Evolutionary conservation across 1,140 invertebrate genomes (phyloP), one percentile per base, ranked within the genome.

Genomic region (Trichoplusia ni): DNA sequence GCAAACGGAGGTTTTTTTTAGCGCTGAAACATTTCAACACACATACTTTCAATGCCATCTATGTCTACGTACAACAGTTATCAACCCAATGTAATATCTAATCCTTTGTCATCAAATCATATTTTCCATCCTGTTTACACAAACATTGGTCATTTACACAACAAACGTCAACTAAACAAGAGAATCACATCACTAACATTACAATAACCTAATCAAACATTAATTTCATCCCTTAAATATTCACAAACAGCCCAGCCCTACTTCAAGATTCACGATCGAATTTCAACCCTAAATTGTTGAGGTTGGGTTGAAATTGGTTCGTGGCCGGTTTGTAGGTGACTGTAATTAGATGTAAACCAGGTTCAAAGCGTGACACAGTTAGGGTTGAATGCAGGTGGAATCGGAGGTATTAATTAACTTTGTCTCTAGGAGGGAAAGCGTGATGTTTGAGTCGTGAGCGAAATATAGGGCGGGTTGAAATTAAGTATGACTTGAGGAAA

Each of bases 201-300:
- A 44, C 38, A 40, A 58, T 42, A 58, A 42, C 23, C 14, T 31
- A 31, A 58, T 58, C 37, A 58, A 58, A 58, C 37, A 58, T 58
- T 58, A 58, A 58, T 58, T 58, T 13, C 54, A 37, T 44, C 25
- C 23, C 23, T 31, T 31, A 42, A 58, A 58, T 58, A 58, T 58
- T 58, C 38, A 44, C 46, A 29, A 29, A 16, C 13, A 14, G 7
- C 46, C 9, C 8, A 18, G n/a, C 54, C 38, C 54, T 42, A 13
- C 14, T 42, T 31, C 14, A 14, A 9, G 2, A 13, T 1, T 8
- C 9, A 11, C 54, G 33, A 19, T 5, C 38, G 8, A 19, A 58
- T 19, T 13, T 58, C 14, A 44, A 58, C 38, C 54, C 7, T 42
- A 58, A 27, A n/a, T 8, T 7, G 6, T 44, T 6, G 8, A 19